Conservation (phyloP, 1,140 invertebrate species). For the Rhopalosiphum maidis region DNA sequence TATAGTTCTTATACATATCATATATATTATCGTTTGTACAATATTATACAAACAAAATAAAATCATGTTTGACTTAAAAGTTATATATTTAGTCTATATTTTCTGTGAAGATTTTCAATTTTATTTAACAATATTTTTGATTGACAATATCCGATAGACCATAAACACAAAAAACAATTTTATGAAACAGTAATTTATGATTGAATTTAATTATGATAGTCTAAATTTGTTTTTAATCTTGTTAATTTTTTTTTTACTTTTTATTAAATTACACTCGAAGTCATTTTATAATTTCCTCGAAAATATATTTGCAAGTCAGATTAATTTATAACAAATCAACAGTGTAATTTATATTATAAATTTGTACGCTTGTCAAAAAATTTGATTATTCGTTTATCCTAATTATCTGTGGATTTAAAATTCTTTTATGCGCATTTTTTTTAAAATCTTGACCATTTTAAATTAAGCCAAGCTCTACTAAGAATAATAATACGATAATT, state of each 20-base stretch:
- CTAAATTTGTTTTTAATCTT: not conserved
- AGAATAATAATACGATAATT: not conserved
- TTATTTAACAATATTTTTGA: not conserved
- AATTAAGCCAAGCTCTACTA: not conserved
- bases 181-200: not conserved
- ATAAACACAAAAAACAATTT: not conserved
- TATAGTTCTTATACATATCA: too few relatives aligned
- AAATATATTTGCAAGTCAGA: not conserved
- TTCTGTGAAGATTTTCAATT: not conserved
- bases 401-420: not conserved
- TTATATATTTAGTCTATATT: too few relatives aligned
- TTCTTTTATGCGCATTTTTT: not conserved
- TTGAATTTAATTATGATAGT: slow-evolving; percentile 9
- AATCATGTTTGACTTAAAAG: not conserved
- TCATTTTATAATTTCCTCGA: not conserved
- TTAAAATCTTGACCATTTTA: not conserved
- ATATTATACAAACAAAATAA: not conserved
- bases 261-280: not conserved
- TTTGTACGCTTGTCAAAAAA: not conserved
- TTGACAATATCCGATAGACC: too few relatives aligned
- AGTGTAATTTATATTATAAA: not conserved
- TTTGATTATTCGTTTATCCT: not conserved
- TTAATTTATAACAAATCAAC: not conserved
- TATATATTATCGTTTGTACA: not conserved
- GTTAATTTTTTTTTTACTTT: not conserved